Conservation (phyloP, 2,113 vertebrate genomes). For the Spheniscus mendiculus region DNA sequence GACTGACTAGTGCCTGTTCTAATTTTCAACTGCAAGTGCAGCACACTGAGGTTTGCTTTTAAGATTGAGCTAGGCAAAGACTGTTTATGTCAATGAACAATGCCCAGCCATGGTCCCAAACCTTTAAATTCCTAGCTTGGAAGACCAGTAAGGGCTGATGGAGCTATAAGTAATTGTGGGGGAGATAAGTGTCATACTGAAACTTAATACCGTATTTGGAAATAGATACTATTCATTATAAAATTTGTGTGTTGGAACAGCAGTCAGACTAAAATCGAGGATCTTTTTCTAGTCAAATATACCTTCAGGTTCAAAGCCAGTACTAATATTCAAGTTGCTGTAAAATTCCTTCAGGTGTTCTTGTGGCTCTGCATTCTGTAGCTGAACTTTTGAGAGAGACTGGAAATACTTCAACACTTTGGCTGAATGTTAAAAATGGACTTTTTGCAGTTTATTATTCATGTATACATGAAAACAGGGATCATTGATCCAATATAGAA, state of each 20-base stretch:
- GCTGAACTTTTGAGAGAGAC: not conserved
- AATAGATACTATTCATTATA: not conserved
- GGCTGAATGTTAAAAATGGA: not conserved
- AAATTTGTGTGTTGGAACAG: not conserved
- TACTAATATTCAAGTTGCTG: not conserved
- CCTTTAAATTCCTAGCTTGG: not conserved
- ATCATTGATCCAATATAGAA: not conserved
- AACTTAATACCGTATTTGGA: not conserved
- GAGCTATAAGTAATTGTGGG: not conserved
- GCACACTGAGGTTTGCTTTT: not conserved
- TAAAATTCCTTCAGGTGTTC: not conserved
- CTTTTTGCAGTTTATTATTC: not conserved
- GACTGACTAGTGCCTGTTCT: not conserved
- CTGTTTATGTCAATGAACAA: not conserved
- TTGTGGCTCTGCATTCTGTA: not conserved
- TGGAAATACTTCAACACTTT: not conserved
- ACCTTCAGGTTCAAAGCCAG: not conserved
- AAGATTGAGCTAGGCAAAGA: not conserved
- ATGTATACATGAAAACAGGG: not conserved
- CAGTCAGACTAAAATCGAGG: not conserved
- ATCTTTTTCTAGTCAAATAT: not conserved
- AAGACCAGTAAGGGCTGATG: not conserved
- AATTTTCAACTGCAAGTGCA: not conserved
- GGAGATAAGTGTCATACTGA: not conserved
- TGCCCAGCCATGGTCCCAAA: not conserved